Conservation (phyloP, 2,888 invertebrate genomes). For the Polylopha cassiicola region DNA sequence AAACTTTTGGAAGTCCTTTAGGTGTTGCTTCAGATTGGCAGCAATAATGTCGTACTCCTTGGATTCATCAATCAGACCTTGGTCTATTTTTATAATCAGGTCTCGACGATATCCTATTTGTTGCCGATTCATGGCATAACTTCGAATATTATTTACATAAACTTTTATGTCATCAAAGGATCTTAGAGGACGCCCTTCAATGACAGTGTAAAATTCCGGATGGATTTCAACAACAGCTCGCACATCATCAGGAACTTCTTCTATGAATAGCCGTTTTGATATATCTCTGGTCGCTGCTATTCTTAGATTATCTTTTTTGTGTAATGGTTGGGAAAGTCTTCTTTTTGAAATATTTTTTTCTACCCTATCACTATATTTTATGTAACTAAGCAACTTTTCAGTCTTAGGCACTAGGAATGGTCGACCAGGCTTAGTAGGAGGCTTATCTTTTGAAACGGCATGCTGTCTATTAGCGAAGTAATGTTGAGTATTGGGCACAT, state of each 20-base stretch:
- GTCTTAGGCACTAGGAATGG: slow-evolving; percentile 61
- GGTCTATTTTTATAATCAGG: slow-evolving; percentile 57
- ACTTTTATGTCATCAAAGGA: slow-evolving; percentile 76
- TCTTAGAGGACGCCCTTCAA: slow-evolving; percentile 78
- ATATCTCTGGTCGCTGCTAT: slow-evolving; percentile 71
- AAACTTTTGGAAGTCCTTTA: slow-evolving; percentile 65
- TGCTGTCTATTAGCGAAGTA: slow-evolving; percentile 66
- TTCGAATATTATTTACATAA: slow-evolving; percentile 74
- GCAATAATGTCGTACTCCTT: slow-evolving; percentile 47
- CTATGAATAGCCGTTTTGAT: slow-evolving; percentile 75
- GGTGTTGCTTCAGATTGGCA: slow-evolving; percentile 54
- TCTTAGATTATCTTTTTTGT: slow-evolving; percentile 59
- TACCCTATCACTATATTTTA: slow-evolving; percentile 64
- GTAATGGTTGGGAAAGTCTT: slow-evolving; percentile 50
- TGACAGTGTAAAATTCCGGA: slow-evolving; percentile 79
- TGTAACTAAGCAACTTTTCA: slow-evolving; percentile 63
- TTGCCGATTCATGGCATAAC: slow-evolving; percentile 69
- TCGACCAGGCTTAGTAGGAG: slow-evolving; percentile 36
- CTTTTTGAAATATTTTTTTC: slow-evolving; percentile 48
- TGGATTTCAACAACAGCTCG: slow-evolving; percentile 80
- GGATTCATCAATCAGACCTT: slow-evolving; percentile 50
- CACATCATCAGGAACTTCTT: slow-evolving; percentile 73
- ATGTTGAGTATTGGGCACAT: slow-evolving; percentile 65
- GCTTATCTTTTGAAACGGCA: slow-evolving; percentile 36
- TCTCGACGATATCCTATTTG: slow-evolving; percentile 68